Evolutionary conservation across 2,113 vertebrate genomes (phyloP), one percentile per base, ranked within the genome.

Genomic region (Myocastor coypus): DNA sequence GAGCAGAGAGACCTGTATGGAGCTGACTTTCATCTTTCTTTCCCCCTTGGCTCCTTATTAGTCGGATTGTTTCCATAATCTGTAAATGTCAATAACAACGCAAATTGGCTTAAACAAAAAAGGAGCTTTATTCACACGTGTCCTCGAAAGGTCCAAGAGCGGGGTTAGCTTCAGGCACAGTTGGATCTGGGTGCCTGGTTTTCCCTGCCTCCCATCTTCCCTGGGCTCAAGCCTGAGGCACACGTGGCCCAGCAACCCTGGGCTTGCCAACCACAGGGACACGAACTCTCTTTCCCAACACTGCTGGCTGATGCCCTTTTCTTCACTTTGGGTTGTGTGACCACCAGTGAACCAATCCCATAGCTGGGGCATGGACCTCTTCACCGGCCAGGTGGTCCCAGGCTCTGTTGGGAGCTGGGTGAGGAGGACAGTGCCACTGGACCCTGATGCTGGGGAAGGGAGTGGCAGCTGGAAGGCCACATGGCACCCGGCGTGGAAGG

Each of bases 31-130:
- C 94, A 20, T 80, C 75, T 89, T n/a, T 26, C 57, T 57, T 73
- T 93, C 66, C 28, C 5, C 52, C 34, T 42, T 26, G 71, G 66
- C 14, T 59, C 46, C 46, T 68, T 28, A 12, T 42, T 46, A 80
- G 57, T 68, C 42, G 32, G 11, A 34, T 37, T 5, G 50, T 92
- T 96, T 81, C 95, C 88, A 83, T 3, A 52, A 63, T 63, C 24
- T 9, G 90, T 28, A 68, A 87, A 83, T 69, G 64, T 89, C 63
- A 80, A 57, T 78, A 52, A 75, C 63, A 75, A 32, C 64, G 40
- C 81, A 30, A 12, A 24, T 7, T 75, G 88, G 69, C 92, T 93
- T 26, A 12, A 40, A 71, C 3, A 34, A 28, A 40, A 88, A 69
- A 89, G 75, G 37, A 50, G 10, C 40, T 10, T 37, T 52, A 28